A percentile compares a stretch with the other conserved stretches of the same genome.
Evolutionary conservation across 2,888 invertebrate species (phyloP).

Genomic region (Tholera decimalis): DNA sequence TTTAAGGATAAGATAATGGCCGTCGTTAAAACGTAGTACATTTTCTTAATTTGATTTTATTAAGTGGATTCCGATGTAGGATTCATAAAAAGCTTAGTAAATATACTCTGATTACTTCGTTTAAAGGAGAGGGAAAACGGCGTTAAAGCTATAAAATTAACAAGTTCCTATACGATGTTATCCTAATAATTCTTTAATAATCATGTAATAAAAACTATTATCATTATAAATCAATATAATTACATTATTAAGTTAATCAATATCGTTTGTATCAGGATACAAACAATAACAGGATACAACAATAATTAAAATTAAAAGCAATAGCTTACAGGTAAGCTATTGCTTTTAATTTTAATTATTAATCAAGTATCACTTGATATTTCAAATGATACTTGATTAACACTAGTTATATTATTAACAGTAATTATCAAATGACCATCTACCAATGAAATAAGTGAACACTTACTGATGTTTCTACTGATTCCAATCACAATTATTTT

Average conservation of each 20-base stretch:
- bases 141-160: neutral
- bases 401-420: neutral
- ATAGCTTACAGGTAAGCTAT: no score
- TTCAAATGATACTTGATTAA: conserved; percentile 1
- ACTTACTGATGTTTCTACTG: neutral
- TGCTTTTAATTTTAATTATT: no score
- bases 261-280: no score
- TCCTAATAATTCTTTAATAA: conserved; percentile 23
- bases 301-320: no score
- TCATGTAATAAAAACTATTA: conserved; percentile 20
- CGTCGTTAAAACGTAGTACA: no score
- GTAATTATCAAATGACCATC: neutral
- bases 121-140: conserved; percentile 1
- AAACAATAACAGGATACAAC: no score
- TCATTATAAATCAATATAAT: conserved; percentile 18
- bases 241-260: neutral
- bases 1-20: neutral
- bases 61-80: neutral
- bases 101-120: neutral
- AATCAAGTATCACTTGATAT: no score
- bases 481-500: no score
- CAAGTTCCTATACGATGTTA: neutral
- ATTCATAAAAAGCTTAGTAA: neutral
- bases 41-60: neutral
- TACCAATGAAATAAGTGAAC: neutral